Conservation (phyloP, 2,113 vertebrate species). For the Phaethornis superciliosus region DNA sequence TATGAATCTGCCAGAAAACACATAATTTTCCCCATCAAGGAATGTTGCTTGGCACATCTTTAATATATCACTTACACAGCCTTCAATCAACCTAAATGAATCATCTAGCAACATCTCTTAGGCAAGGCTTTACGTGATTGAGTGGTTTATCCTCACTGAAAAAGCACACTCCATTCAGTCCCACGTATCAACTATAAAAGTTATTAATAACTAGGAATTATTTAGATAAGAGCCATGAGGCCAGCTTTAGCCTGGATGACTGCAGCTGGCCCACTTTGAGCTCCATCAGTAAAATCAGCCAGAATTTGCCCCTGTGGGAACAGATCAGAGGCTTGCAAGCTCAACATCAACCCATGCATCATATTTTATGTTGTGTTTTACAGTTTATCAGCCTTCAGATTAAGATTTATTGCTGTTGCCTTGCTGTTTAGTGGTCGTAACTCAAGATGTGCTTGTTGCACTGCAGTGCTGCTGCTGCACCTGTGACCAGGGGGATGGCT, state of each 20-base stretch:
- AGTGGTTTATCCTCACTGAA: slow-evolving; percentile 43
- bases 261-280: slow-evolving; percentile 19
- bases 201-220: slow-evolving; percentile 63
- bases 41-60: slow-evolving; percentile 60
- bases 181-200: slow-evolving; percentile 44
- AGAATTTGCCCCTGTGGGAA: slow-evolving; percentile 28
- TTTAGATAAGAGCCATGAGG: slow-evolving; percentile 26
- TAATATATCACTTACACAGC: slow-evolving; percentile 57
- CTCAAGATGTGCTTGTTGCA: neutral
- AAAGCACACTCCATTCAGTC: slow-evolving; percentile 42
- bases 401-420: slow-evolving; percentile 51
- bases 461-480: neutral
- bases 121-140: slow-evolving; percentile 29
- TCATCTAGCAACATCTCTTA: slow-evolving; percentile 46
- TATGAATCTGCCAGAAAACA: slow-evolving; percentile 63
- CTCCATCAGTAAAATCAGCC: slow-evolving; percentile 13
- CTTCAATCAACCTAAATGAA: slow-evolving; percentile 62
- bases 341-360: slow-evolving; percentile 18
- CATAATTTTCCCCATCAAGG: slow-evolving; percentile 63
- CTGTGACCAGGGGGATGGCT: neutral
- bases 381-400: slow-evolving; percentile 42
- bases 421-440: slow-evolving; percentile 19
- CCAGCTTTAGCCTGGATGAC: neutral
- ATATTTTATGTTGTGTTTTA: slow-evolving; percentile 58
- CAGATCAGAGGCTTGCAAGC: slow-evolving; percentile 29